Conservation (phyloP, 2,113 vertebrate genomes). For the Eublepharis macularius region DNA sequence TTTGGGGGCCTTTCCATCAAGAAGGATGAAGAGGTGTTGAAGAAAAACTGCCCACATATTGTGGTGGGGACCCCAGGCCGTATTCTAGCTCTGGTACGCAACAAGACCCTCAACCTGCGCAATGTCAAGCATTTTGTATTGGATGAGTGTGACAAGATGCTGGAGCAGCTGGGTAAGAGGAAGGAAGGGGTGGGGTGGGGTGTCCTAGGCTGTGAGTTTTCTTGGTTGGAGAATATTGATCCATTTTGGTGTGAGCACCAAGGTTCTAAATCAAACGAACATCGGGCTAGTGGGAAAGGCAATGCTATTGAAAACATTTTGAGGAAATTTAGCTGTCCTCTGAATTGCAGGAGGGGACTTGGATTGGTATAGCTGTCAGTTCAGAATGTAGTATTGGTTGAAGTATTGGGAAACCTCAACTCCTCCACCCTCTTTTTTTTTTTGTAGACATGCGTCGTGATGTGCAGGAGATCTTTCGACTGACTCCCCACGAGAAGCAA, state of each 20-base stretch:
- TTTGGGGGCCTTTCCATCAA: conserved; percentile 85
- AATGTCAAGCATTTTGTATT: conserved; percentile 88
- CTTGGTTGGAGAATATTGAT: background rate
- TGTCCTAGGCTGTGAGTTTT: background rate
- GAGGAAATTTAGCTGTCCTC: background rate
- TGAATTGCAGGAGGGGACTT: background rate
- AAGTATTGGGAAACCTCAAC: background rate
- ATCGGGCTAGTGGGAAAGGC: background rate
- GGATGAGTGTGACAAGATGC: conserved; percentile 88
- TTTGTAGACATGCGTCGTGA: conserved; percentile 83
- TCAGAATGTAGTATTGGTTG: background rate
- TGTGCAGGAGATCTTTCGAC: conserved; percentile 87
- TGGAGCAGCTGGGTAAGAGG: conserved; percentile 82
- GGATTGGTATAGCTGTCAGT: background rate
- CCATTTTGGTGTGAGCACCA: background rate
- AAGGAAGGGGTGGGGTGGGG: background rate
- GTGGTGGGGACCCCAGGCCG: conserved; percentile 85
- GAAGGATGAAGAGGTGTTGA: conserved; percentile 84
- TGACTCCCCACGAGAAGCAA: conserved; percentile 88
- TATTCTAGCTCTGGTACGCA: conserved; percentile 81
- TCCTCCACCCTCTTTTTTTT: background rate
- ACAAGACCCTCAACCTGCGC: conserved; percentile 84
- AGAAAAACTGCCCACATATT: conserved; percentile 84
- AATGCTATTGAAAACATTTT: background rate
- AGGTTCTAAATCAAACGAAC: background rate